Conservation (phyloP, 2,113 vertebrate species). For the Isichthys henryi region DNA sequence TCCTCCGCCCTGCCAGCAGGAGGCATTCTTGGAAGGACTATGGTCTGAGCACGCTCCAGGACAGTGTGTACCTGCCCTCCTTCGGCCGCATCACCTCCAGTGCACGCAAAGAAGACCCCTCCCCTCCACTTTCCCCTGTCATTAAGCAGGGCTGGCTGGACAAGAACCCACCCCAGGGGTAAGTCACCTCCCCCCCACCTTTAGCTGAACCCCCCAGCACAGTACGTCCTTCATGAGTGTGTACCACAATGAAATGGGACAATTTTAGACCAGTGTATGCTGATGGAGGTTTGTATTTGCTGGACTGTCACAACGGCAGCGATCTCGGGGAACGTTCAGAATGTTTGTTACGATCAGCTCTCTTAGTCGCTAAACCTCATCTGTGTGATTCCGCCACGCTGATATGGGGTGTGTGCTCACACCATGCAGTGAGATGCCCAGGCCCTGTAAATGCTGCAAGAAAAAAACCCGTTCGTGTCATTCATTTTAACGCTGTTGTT, state of each 20-base stretch:
- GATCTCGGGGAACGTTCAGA: not conserved
- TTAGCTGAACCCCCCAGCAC: not conserved
- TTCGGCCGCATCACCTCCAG: conserved; percentile 8
- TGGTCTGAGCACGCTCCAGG: conserved; percentile 32
- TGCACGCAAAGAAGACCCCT: conserved; percentile 27
- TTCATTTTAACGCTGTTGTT: not conserved
- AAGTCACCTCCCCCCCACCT: conserved; percentile 7
- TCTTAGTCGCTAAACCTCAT: not conserved
- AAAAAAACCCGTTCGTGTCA: not conserved
- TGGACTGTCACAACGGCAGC: not conserved
- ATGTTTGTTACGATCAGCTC: not conserved
- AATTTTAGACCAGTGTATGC: not conserved
- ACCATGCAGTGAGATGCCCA: not conserved
- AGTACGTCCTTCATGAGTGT: not conserved
- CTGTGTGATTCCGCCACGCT: not conserved
- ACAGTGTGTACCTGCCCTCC: conserved; percentile 47
- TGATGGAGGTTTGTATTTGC: not conserved
- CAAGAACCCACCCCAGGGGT: conserved; percentile 92
- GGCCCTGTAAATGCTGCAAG: not conserved
- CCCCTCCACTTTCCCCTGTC: conserved; percentile 43
- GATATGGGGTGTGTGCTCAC: not conserved
- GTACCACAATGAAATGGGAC: not conserved
- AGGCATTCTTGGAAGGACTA: conserved; percentile 42
- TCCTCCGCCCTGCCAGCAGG: conserved; percentile 23
- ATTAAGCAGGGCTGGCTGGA: conserved; percentile 85